Base-by-base conservation (phyloP, 53 echinoderm and acorn worm species). In the Hippasteria phrygiana region DNA sequence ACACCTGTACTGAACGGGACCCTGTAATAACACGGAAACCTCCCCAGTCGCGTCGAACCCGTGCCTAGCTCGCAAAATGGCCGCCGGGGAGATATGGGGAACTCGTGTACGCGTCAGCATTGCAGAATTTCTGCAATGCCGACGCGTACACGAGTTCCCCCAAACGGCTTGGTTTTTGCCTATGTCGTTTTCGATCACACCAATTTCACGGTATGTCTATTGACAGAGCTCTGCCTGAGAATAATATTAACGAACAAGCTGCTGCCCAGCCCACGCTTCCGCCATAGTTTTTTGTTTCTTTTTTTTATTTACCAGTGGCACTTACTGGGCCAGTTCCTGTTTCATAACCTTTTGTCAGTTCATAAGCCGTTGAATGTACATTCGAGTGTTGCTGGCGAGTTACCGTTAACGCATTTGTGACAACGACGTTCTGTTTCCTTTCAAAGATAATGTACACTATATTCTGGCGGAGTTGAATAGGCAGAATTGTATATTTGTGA, bases 1-100 rank as follows among this genome's bases (percentile, higher is more conserved):
- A 33, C 82, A 82, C 82, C 82, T 82, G 82, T 47, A 27, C 82
- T 64, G 64, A 32, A 26, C 42, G 24, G 32, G 64, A 40, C 45
- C 66, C 64, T 82, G 66, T 82, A 41, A 82, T 62, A 82, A 82
- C 82, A 82, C 45, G 62, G 5, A n/a, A 46, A 82, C 42, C 59
- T 79, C 79, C 79, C 59, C 26, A 59, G 62, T 32, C 62, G 31
- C 59, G 79, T 79, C 59, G 37, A 10, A 1, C 39, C 26, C 80
- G 42, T 14, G 42, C 37, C 45, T 45, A n/a, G n/a, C n/a, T n/a
- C 29, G 45, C 65, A 82, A 65, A 62, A 66, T 82, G 66, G 82
- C 82, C 82, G 82, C 24, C 64, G 45, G 82, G 64, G 62, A 8
- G 18, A 51, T 51, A n/a, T 32, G 51, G 40, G 31, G 55, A 79